phyloP scores from a whole-genome alignment of 2,888 invertebrate species.

The Cremastobaeus sp. region DNA sequence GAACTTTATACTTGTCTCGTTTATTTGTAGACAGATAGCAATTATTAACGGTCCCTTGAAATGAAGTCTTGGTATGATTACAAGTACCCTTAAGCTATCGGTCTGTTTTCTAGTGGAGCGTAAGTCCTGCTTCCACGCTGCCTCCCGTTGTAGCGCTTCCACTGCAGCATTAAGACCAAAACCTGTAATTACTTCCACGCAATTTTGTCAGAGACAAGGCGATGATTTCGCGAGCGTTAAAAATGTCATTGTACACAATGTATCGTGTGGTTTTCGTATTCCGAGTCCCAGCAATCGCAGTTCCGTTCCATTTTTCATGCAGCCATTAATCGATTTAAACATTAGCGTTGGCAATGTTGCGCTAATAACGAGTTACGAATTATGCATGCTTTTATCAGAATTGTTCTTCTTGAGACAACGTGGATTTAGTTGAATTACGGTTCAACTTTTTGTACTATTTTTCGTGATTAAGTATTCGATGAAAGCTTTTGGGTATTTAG shows the following conservation, averaged over 20 bases:
- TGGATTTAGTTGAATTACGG: slow-evolving; percentile 8
- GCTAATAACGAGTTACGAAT: slow-evolving; percentile 25
- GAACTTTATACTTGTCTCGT: slow-evolving; percentile 4
- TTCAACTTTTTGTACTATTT: slow-evolving; percentile 6
- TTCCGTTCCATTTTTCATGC: slow-evolving; percentile 39
- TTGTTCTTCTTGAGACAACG: slow-evolving; percentile 18
- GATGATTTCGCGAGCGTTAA: slow-evolving; percentile 58
- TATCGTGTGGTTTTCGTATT: slow-evolving; percentile 48
- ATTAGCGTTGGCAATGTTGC: slow-evolving; percentile 65
- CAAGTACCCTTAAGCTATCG: slow-evolving; percentile 46
- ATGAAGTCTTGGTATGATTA: slow-evolving; percentile 44
- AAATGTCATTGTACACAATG: slow-evolving; percentile 60
- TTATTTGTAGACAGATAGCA: slow-evolving; percentile 33
- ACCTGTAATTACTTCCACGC: slow-evolving; percentile 68
- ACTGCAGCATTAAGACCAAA: slow-evolving; percentile 54
- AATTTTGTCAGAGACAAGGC: slow-evolving; percentile 63
- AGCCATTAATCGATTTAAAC: slow-evolving; percentile 70
- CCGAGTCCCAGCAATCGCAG: slow-evolving; percentile 14
- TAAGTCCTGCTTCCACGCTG: slow-evolving; percentile 18
- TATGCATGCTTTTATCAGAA: slow-evolving; percentile 18
- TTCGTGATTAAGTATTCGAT: no score
- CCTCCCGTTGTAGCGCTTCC: slow-evolving; percentile 15
- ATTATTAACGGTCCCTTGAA: slow-evolving; percentile 41
- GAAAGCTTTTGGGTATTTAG: no score
- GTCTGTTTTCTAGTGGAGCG: slow-evolving; percentile 46